These are phyloP conservation scores for Quadriops clusia DNA, from an alignment of 2,888 invertebrate genomes.

Conservation along the genomic window DNA sequence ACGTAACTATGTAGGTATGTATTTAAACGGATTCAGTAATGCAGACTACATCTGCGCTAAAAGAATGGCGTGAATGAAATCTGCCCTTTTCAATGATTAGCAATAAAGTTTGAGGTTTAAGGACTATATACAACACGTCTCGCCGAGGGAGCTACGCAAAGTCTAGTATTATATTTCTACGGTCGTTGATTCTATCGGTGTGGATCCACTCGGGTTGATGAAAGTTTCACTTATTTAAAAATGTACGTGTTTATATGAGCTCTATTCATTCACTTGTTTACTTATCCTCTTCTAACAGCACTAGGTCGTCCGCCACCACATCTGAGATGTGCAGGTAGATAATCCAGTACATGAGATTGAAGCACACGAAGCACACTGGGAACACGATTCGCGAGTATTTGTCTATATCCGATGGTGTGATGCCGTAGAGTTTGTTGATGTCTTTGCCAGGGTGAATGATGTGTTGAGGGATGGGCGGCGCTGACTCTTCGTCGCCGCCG, in stretches of 20 bases:
- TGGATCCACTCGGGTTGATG: conserved; percentile 24
- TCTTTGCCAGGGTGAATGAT: conserved; percentile 83
- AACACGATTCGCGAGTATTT: conserved; percentile 97
- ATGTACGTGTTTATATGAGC: conserved; percentile 25
- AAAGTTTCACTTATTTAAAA: conserved; percentile 24
- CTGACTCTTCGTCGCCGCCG: conserved; percentile 47
- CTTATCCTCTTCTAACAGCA: conserved; percentile 61
- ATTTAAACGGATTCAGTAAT: too few species aligned
- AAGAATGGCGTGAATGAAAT: too few species aligned
- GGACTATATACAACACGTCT: conserved; percentile 25
- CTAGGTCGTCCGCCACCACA: conserved; percentile 88
- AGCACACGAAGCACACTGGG: conserved; percentile 96
- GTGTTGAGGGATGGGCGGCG: conserved; percentile 58
- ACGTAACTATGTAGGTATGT: too few species aligned
- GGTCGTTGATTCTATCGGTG: conserved; percentile 27
- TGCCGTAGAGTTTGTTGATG: conserved; percentile 82
- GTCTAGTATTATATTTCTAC: conserved; percentile 20
- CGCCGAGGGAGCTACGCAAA: conserved; percentile 25
- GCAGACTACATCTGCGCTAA: too few species aligned
- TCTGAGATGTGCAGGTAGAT: conserved; percentile 93
- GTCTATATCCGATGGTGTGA: conserved; percentile 96
- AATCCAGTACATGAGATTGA: conserved; percentile 98
- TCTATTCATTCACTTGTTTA: conserved; percentile 32
- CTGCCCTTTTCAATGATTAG: too few species aligned
- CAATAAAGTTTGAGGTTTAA: too few species aligned